Conservation (phyloP, 2,797 vertebrate species). For the Amblyopsis hoosieri region DNA sequence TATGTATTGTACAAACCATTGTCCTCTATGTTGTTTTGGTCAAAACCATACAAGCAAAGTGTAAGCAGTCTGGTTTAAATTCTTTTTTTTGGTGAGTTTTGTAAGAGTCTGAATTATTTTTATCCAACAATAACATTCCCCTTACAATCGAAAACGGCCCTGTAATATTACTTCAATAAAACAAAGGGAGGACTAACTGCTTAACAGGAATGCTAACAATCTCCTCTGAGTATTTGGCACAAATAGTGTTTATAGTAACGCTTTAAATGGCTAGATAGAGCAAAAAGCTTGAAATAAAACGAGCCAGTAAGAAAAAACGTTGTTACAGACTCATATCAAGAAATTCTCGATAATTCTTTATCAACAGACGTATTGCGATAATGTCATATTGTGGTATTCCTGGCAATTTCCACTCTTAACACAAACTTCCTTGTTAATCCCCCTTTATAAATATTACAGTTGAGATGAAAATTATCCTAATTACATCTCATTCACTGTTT, state of each 20-base stretch:
- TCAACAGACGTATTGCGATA: no score
- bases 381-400: no score
- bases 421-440: conserved; percentile 18
- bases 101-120: background rate
- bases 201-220: background rate
- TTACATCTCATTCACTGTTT: conserved; percentile 19
- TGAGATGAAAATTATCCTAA: conserved; percentile 37
- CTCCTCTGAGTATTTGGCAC: conserved; percentile 4
- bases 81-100: no score
- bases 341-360: no score
- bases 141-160: background rate
- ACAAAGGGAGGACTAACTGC: background rate
- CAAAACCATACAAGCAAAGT: conserved; percentile 20
- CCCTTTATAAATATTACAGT: conserved; percentile 35
- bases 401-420: background rate
- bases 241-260: conserved; percentile 1
- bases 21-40: conserved; percentile 29
- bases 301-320: no score
- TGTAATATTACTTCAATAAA: background rate
- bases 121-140: background rate
- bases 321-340: no score
- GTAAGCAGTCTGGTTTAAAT: no score
- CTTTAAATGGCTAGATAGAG: no score
- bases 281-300: no score
- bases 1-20: conserved; percentile 34